These are phyloP conservation scores for Mallateleia sp. DNA, from an alignment of 2,888 invertebrate species.

Conservation along the genomic window DNA sequence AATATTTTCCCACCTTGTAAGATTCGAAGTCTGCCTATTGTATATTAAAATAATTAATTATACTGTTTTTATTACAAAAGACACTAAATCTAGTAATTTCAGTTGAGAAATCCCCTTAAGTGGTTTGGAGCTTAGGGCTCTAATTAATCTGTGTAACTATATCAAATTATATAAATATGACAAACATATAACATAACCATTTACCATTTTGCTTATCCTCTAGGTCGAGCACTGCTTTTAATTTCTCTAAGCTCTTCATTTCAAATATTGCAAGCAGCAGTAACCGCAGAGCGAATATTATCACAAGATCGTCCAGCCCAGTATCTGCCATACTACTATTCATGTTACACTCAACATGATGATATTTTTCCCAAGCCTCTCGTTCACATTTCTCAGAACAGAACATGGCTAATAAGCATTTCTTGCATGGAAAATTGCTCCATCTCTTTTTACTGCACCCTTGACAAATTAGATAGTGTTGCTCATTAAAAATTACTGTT, in stretches of 20 bases:
- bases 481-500: neutral
- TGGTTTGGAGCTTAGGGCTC: too few species aligned
- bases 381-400: conserved; percentile 1
- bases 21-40: too few species aligned
- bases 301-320: neutral
- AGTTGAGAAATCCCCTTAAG: too few species aligned
- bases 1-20: too few species aligned
- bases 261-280: neutral
- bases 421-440: neutral
- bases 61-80: too few species aligned
- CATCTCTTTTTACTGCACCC: neutral
- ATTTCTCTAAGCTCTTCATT: neutral
- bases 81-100: too few species aligned
- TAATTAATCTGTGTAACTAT: too few species aligned
- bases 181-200: too few species aligned
- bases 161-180: too few species aligned
- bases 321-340: neutral
- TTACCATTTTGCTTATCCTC: conserved; percentile 3
- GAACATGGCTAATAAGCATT: neutral
- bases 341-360: neutral
- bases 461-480: neutral
- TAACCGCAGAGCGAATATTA: neutral
- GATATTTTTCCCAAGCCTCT: neutral
- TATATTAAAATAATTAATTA: too few species aligned
- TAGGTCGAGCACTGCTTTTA: neutral